Evolutionary conservation across 2,113 vertebrate species (phyloP), one percentile per base, ranked within the genome.

Genomic region (Pomatorhinus ruficollis): DNA sequence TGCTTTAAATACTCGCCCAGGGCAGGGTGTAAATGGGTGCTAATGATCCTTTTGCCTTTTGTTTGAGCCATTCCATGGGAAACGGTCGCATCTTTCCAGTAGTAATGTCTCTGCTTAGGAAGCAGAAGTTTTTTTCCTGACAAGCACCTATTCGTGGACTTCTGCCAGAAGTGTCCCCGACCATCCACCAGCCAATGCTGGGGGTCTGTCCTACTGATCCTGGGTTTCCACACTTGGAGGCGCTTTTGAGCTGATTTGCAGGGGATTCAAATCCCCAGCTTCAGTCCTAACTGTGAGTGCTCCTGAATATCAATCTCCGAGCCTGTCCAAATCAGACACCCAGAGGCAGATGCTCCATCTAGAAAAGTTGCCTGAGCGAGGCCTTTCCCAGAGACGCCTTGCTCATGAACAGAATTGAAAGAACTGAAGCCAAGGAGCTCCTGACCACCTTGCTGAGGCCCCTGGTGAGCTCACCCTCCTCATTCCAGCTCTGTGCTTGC

Each of bases 401-500:
- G 47, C 30, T 56, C 10, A 0, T 27, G 37, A 86, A 37, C 40
- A 49, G 53, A 76, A 69, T 1, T 5, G 63, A 27, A 39, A 20
- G 40, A 89, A 18, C 54, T 11, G 24, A 77, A 66, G 74, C 60
- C 3, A 3, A 35, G 33, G 33, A 75, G 39, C 39, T 66, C 52
- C 56, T 2, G 6, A 33, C 22, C 1, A 1, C 53, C 15, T 83
- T 23, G 11, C 42, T 0, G 3, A 65, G 42, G 40, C 40, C 15
- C 13, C 0, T 0, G 16, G 18, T 54, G 59, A 70, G 39, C 68
- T 86, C 81, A 35, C 10, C 15, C 30, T 1, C 23, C 33, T 87
- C 10, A 0, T 89, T 68, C 79, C 66, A 44, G 1, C 65, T 33
- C 47, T 0, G 0, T 1, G 5, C 20, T 77, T 69, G 42, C 42